Evolutionary conservation across 92 coral and sea anemone genomes (phyloP), one percentile per base, ranked within the genome.

Genomic region (Virgularia gustaviana): DNA sequence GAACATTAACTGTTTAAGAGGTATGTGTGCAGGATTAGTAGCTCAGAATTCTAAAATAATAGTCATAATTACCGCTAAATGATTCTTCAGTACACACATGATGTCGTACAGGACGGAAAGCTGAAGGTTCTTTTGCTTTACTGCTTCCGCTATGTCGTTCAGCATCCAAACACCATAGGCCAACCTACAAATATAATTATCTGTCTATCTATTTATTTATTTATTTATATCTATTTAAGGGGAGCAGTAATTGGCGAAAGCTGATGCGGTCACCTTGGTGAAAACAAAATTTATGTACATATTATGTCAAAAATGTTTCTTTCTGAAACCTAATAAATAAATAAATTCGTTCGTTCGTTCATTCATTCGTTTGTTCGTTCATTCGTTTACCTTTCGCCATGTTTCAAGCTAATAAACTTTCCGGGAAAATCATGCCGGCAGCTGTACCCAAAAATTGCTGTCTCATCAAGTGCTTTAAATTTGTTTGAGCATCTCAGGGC

Each of bases 381-480:
- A 43, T 22, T 43, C 51, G 13, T 43, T 0, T 4, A 43, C 51
- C 51, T 43, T 43, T 43, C 51, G 13, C 51, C 51, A 43, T 43
- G 51, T 43, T 43, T 43, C 19, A 43, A 43, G 51, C 19, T 43
- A 1, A 43, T 43, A 20, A 43, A 43, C n/a, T 20, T 16, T 20
- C 51, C 51, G 19, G 51, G 51, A 43, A 43, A 43, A 43, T 43
- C 51, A 43, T 43, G 51, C 13, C 51, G 51, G 51, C 51, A 43
- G 19, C 51, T 13, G 19, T 43, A 43, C 19, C 51, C 51, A 43
- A 43, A 43, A 13, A 43, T 13, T 1, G 51, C 51, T 4, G 51
- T 43, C 19, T 43, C 51, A 43, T 43, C 51, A 16, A 43, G 19
- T 2, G 51, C 51, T 20, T 43, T 43, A 43, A 43, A 43, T 43